Base-by-base conservation (phyloP, 2,113 vertebrate genomes). In the Dunckerocampus dactyliophorus region DNA sequence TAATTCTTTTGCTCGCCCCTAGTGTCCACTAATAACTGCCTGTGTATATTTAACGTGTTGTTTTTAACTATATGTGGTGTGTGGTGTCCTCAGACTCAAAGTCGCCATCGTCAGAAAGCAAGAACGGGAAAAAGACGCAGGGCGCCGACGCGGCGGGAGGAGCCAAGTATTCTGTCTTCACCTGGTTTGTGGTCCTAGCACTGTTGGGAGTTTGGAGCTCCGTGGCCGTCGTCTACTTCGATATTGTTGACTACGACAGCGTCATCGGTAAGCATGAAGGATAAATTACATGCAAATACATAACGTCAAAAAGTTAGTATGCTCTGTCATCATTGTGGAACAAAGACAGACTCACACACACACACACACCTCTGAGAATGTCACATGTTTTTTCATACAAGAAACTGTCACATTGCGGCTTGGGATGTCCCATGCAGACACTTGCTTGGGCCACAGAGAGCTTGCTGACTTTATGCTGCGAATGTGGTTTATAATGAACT, bases 151-250 rank as follows among this genome's bases (percentile, higher is more conserved):
- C 15, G 45, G 78, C 56, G 31, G 76, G 53, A 24, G 81, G 55
- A 1, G 9, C 77, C 0, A 79, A 76, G 61, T 91, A 89, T 75
- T 95, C 95, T 1, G 88, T 96, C 84, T 94, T 98, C 71, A 96
- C 92, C 7, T 98, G 96, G 95, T 89, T 99, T 53, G 91, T 98
- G 89, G 93, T 98, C 62, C 91, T 99, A 77, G 93, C 95, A 3
- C 87, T 99, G 67, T 87, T 99, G 74, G 95, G 96, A 7, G 94
- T 93, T 45, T 99, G 96, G 96, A 94, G 95, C 1, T 98, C 95
- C 0, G 92, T 98, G 53, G 96, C 94, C 0, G 93, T 98, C 31
- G 92, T 99, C 75, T 98, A 96, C 95, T 97, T 99, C 76, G 93
- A 98, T 59, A 88, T 99, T 19, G 92, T 98, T 79, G 96, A 99